These are phyloP conservation scores for Thalassophryne amazonica DNA, from an alignment of 2,797 vertebrate species.

Conservation along the genomic window DNA sequence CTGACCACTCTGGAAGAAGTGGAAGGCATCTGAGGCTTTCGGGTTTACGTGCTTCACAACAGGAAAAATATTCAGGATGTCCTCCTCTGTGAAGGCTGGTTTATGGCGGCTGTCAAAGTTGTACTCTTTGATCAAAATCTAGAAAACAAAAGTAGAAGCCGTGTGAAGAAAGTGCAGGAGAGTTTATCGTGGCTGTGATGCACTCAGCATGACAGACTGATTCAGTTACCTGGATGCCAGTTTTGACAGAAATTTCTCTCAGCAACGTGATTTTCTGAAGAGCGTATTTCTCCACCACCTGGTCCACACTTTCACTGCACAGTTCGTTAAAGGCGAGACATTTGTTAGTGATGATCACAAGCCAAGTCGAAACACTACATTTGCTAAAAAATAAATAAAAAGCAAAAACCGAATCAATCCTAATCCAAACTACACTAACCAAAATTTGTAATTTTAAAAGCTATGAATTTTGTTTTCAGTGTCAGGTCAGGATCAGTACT, in stretches of 20 bases:
- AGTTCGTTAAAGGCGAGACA: neutral
- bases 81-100: slow-evolving; percentile 95
- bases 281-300: slow-evolving; percentile 88
- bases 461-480: too few relatives aligned
- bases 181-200: neutral
- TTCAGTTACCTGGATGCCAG: slow-evolving; percentile 90
- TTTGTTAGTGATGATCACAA: neutral
- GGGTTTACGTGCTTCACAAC: slow-evolving; percentile 98
- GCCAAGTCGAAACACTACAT: neutral
- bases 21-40: slow-evolving; percentile 97
- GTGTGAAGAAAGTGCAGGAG: neutral
- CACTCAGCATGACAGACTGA: fast-evolving
- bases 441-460: too few relatives aligned
- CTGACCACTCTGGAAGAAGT: slow-evolving; percentile 99
- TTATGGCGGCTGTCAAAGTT: slow-evolving; percentile 98
- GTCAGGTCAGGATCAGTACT: too few relatives aligned
- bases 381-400: too few relatives aligned
- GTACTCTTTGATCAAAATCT: slow-evolving; percentile 97
- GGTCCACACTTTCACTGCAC: slow-evolving; percentile 90
- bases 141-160: neutral
- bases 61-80: slow-evolving; percentile 97
- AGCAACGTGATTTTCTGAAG: slow-evolving; percentile 94
- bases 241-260: slow-evolving; percentile 94
- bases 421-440: too few relatives aligned
- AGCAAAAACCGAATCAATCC: too few relatives aligned